phyloP scores from a whole-genome alignment of 2,113 vertebrate species.

The Rhea pennata region DNA sequence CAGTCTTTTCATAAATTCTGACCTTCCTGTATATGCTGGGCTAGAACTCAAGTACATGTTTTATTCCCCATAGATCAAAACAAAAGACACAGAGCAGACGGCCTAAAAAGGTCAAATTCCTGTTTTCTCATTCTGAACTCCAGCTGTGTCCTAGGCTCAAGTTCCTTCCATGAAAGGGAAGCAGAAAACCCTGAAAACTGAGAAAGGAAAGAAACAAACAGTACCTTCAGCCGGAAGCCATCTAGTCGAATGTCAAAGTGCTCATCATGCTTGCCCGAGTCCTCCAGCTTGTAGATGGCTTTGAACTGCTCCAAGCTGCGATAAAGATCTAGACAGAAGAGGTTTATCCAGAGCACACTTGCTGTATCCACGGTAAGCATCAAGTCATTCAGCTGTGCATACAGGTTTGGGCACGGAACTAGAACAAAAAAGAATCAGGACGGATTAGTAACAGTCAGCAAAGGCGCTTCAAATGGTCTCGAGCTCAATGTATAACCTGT shows the following conservation, averaged over 20 bases:
- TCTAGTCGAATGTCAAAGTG: slow-evolving; percentile 91
- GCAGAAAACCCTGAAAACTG: neutral
- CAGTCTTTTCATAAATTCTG: neutral
- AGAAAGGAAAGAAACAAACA: neutral
- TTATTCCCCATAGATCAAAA: neutral
- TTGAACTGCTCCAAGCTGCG: slow-evolving; percentile 94
- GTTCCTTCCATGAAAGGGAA: neutral
- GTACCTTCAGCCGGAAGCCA: slow-evolving; percentile 88
- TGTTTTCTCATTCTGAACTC: neutral
- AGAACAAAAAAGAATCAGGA: neutral
- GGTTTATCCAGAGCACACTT: slow-evolving; percentile 93
- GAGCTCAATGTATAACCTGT: neutral
- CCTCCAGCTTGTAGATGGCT: slow-evolving; percentile 93
- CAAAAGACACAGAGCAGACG: neutral
- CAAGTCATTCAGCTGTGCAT: slow-evolving; percentile 89
- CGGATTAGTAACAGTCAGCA: neutral
- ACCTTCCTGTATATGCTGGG: neutral
- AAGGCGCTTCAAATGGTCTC: neutral
- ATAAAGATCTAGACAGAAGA: slow-evolving; percentile 91
- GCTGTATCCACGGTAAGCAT: slow-evolving; percentile 87
- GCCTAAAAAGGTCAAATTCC: neutral
- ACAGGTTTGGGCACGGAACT: slow-evolving; percentile 95
- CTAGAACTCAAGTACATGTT: neutral
- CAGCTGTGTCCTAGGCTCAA: neutral
- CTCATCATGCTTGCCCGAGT: slow-evolving; percentile 85